Conservation (phyloP, 2,797 vertebrate species). For the Hypotaenidia okinawae region DNA sequence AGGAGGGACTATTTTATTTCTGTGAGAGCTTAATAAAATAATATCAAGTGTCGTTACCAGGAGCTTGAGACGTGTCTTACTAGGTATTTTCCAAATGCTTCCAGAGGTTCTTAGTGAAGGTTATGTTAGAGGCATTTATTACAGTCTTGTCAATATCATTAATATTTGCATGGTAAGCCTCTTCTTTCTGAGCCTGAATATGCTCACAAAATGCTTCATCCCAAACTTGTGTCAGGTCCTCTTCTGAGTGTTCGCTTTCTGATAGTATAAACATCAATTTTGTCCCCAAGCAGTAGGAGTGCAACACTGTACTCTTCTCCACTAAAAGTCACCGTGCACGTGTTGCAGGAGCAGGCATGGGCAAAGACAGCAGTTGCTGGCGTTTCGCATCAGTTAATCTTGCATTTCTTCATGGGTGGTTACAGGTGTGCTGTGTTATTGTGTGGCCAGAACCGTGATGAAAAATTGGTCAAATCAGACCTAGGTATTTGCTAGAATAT, state of each 20-base stretch:
- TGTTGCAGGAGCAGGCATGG: not conserved
- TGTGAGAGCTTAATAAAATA: not conserved
- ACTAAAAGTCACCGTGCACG: accelerated
- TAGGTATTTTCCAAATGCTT: not conserved
- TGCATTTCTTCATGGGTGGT: not conserved
- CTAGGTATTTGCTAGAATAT: slow-evolving; percentile 11
- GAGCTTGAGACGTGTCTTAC: not conserved
- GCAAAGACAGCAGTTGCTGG: not conserved
- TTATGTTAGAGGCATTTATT: not conserved
- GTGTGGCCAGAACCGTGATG: not conserved
- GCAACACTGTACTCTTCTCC: not conserved
- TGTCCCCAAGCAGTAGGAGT: not conserved
- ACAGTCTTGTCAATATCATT: not conserved
- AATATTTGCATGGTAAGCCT: not conserved
- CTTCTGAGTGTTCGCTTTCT: not conserved
- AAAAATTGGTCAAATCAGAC: slow-evolving; percentile 7
- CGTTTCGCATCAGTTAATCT: not conserved
- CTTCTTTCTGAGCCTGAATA: not conserved
- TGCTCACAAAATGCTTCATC: not conserved
- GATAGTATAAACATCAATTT: not conserved
- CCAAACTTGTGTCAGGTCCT: not conserved
- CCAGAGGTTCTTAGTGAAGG: not conserved
- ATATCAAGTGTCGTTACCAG: not conserved
- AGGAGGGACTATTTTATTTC: not conserved
- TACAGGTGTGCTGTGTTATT: not conserved